Conservation (phyloP, 2,113 vertebrate genomes). For the Kobus ellipsiprymnus region DNA sequence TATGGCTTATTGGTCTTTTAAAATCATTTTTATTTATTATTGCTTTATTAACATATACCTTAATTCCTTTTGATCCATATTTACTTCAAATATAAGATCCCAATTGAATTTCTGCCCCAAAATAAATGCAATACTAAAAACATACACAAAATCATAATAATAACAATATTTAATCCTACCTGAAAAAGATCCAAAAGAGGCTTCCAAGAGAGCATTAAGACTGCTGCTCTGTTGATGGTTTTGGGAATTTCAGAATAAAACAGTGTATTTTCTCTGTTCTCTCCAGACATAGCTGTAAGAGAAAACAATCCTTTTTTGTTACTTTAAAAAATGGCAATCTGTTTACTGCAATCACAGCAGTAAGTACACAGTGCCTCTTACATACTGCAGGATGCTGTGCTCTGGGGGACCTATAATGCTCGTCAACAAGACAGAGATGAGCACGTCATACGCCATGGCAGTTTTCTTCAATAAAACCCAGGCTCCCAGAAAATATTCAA, state of each 20-base stretch:
- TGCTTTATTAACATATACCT: background rate
- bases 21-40: background rate
- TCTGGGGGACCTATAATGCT: background rate
- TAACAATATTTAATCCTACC: conserved; percentile 66
- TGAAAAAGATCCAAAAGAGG: conserved; percentile 87
- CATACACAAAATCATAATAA: background rate
- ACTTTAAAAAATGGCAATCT: background rate
- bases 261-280: conserved; percentile 87
- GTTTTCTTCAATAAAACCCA: conserved; percentile 22
- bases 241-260: conserved; percentile 89
- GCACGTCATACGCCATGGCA: background rate
- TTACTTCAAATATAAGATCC: conserved; percentile 27
- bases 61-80: conserved; percentile 10
- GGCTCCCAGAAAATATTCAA: background rate
- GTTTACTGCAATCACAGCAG: background rate
- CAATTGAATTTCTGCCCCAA: background rate
- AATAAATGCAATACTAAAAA: conserved; percentile 18
- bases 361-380: background rate
- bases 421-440: background rate
- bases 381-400: background rate
- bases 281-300: conserved; percentile 84
- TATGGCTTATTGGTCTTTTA: background rate
- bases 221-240: conserved; percentile 82
- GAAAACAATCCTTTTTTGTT: background rate
- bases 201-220: conserved; percentile 86